Percentiles rank a stretch among this genome's conserved stretches.
Evolutionary conservation across 2,888 invertebrate species (phyloP).

Genomic region (Nematopogon swammerdamellus): DNA sequence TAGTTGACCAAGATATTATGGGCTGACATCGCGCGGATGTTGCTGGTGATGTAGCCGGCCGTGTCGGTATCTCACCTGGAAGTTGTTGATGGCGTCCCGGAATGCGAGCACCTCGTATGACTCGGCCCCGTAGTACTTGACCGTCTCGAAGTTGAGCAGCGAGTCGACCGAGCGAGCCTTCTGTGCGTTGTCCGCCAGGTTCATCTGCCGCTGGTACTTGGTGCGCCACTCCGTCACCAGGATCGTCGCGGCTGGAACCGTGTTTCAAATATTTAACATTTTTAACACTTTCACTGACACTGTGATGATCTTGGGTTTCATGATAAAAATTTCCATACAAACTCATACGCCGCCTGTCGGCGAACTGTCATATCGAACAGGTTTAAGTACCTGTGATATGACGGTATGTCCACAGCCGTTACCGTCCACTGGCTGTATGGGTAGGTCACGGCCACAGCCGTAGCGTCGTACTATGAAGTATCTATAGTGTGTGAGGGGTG

Average conservation of each 20-base stretch:
- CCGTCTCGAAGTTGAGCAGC: conserved; percentile 95
- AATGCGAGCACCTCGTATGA: conserved; percentile 86
- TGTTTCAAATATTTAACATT: conserved; percentile 13
- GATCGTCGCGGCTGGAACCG: conserved; percentile 73
- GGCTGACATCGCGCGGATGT: too few species aligned
- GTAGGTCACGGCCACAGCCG: neutral
- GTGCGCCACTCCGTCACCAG: conserved; percentile 97
- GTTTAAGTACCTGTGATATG: too few species aligned
- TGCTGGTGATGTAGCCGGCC: too few species aligned
- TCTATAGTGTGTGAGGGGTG: too few species aligned
- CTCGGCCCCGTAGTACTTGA: conserved; percentile 97
- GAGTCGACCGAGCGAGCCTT: conserved; percentile 94
- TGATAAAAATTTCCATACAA: too few species aligned
- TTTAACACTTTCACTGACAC: too few species aligned
- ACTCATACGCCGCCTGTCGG: too few species aligned
- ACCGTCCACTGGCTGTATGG: too few species aligned
- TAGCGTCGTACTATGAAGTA: neutral
- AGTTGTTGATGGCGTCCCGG: conserved; percentile 77
- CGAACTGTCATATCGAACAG: too few species aligned
- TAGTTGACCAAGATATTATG: too few species aligned
- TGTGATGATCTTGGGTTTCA: too few species aligned
- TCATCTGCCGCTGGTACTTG: conserved; percentile 91
- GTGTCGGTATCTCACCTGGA: conserved; percentile 66
- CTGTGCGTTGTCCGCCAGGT: conserved; percentile 88
- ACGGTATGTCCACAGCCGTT: too few species aligned